phyloP scores from a whole-genome alignment of 1,140 invertebrate genomes.

The Lordiphosa stackelbergi region DNA sequence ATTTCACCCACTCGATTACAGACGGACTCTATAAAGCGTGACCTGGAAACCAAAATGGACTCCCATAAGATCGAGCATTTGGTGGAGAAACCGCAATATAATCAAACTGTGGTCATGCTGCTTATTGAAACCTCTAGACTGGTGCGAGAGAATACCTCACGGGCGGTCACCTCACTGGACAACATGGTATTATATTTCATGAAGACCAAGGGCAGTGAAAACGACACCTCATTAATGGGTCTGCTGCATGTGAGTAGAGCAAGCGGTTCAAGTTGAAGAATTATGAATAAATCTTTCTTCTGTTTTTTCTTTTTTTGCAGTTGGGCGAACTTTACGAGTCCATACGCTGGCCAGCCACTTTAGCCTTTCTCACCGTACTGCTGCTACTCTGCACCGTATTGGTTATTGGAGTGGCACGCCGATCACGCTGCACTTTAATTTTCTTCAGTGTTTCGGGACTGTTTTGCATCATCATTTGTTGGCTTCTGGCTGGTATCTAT shows the following conservation, averaged over 20 bases:
- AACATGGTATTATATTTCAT: conserved; percentile 84
- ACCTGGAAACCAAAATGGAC: conserved; percentile 71
- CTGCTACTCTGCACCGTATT: conserved; percentile 88
- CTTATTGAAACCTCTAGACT: conserved; percentile 82
- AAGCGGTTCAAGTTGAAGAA: too few relatives aligned
- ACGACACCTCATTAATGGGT: conserved; percentile 82
- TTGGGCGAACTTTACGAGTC: conserved; percentile 80
- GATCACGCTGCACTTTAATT: conserved; percentile 89
- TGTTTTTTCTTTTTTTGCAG: conserved; percentile 16
- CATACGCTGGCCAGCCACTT: conserved; percentile 87
- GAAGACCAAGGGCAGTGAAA: conserved; percentile 81
- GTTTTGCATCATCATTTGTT: conserved; percentile 88
- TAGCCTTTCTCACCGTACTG: conserved; percentile 86
- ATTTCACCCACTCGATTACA: conserved; percentile 22
- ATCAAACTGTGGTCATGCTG: conserved; percentile 84
- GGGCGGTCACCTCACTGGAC: conserved; percentile 79
- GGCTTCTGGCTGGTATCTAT: conserved; percentile 87
- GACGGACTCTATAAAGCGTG: conserved; percentile 75
- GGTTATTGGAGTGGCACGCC: conserved; percentile 87
- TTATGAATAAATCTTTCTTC: too few relatives aligned
- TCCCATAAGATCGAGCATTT: conserved; percentile 83
- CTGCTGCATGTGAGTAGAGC: conserved; percentile 79
- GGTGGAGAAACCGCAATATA: conserved; percentile 85
- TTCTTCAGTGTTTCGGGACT: conserved; percentile 87
- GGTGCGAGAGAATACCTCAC: conserved; percentile 83